A percentile compares a stretch with the other conserved stretches of the same genome.
Conservation (phyloP, 2,797 vertebrate species). For the Oreortyx pictus region DNA sequence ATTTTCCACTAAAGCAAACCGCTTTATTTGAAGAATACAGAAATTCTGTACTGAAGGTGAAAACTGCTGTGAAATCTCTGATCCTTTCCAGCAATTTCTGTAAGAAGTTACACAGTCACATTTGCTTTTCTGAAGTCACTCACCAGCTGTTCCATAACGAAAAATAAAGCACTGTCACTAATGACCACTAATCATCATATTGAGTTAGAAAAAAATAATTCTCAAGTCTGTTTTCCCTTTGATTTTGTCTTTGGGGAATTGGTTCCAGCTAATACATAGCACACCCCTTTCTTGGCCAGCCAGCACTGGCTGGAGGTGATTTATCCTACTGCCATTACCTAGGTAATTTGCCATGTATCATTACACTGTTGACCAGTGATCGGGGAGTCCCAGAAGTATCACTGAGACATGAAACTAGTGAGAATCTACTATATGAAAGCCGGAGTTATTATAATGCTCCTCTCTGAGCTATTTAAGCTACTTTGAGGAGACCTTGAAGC, state of each 20-base stretch:
- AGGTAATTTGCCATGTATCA: constrained; percentile 70
- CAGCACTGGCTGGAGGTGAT: constrained; percentile 60
- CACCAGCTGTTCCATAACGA: constrained; percentile 21
- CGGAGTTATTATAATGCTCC: constrained; percentile 48
- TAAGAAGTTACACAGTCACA: constrained; percentile 22
- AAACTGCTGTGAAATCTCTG: constrained; percentile 11
- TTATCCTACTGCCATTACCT: constrained; percentile 57
- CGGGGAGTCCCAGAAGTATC: constrained; percentile 64
- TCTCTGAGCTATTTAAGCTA: constrained; percentile 52
- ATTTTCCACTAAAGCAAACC: not conserved
- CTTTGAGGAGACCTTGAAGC: constrained; percentile 70
- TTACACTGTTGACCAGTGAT: constrained; percentile 63
- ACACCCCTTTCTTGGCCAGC: constrained; percentile 15
- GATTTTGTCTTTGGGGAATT: constrained; percentile 48
- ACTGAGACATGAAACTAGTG: constrained; percentile 39
- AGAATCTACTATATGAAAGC: constrained; percentile 48
- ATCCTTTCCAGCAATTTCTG: constrained; percentile 22
- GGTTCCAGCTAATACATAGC: constrained; percentile 47
- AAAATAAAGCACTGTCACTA: constrained; percentile 62
- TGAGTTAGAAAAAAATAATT: not conserved
- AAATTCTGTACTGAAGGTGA: constrained; percentile 30
- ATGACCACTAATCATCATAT: constrained; percentile 63
- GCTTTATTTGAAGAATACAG: constrained; percentile 57
- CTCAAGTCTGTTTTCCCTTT: constrained; percentile 51
- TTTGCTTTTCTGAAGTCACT: constrained; percentile 54